Base-by-base conservation (phyloP, 2,797 vertebrate genomes). In the Potorous gilbertii region DNA sequence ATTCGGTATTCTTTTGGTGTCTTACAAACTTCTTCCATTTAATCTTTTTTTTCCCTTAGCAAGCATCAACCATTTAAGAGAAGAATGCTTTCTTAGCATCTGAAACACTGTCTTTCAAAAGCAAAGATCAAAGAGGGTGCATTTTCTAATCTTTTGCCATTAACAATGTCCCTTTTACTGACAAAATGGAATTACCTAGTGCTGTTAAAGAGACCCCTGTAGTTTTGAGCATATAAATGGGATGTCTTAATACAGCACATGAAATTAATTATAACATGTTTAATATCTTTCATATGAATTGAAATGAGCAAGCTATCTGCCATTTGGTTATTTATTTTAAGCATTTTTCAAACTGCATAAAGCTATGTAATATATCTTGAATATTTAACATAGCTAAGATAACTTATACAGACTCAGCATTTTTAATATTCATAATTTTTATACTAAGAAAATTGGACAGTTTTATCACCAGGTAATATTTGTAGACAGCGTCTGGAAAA, bases 121-220 rank as follows among this genome's bases (percentile, higher is more conserved):
- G 92, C 91, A 95, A 97, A 97, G 95, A 97, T 97, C 97, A 98
- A 97, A 97, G 93, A 97, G 62, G 34, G 18, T 96, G 56, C 87
- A 91, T 95, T 96, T 97, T 96, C 66, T 97, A 96, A 97, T 97
- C 96, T 97, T 96, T 97, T 92, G 97, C 95, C 95, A 96, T 96
- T 96, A 97, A 96, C 92, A 97, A 95, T 94, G 31, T 90, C 92
- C 81, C 91, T 97, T 92, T 81, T 94, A 95, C 90, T 95, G 81
- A 55, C 66, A 97, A 97, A 97, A 97, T 96, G 92, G 94, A 97
- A 96, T 97, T 93, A 94, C 93, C 95, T 91, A 92, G 93, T 81
- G 94, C 90, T 96, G 74, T 95, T 97, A 96, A 90, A 52, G 93
- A 97, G 93, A 97, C 96, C 92, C 95, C 94, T 96, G 93, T 95